Evolutionary conservation across 2,797 vertebrate species (phyloP).

Genomic region (Lutra lutra): DNA sequence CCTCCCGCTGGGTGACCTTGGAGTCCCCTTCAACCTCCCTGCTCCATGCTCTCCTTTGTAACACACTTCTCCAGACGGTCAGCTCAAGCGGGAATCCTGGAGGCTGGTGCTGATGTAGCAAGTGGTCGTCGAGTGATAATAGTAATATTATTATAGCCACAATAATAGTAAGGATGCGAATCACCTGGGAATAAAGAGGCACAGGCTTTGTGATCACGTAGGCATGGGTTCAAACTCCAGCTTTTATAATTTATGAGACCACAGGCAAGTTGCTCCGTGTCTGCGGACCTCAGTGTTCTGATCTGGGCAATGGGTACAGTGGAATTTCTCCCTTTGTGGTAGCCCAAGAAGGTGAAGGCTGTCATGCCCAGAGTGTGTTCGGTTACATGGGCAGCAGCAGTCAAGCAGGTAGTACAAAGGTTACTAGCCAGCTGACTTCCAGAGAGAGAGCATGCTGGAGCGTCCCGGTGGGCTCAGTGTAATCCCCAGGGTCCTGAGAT

Average conservation of each 20-base stretch:
- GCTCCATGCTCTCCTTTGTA: neutral
- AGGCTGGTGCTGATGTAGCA: neutral
- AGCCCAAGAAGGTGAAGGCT: neutral
- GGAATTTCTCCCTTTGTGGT: neutral
- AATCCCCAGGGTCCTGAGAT: neutral
- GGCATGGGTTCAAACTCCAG: rapidly evolving
- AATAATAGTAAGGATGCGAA: rapidly evolving
- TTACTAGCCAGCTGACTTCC: neutral
- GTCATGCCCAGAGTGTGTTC: neutral
- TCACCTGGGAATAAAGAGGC: neutral
- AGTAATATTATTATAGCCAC: too few species aligned
- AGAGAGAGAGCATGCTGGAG: neutral
- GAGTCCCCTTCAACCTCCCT: neutral
- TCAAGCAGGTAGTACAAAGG: too few species aligned
- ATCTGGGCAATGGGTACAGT: neutral
- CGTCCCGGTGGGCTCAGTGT: neutral
- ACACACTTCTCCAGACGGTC: neutral
- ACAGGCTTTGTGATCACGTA: rapidly evolving
- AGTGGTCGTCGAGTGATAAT: rapidly evolving
- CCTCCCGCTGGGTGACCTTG: neutral
- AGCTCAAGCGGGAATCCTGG: neutral
- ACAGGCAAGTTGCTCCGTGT: neutral
- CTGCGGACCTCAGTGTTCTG: neutral
- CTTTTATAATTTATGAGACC: neutral
- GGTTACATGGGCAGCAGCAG: neutral